Evolutionary conservation across 23 tunicate genomes (phyloP).

Genomic region (Corella eumyota): DNA sequence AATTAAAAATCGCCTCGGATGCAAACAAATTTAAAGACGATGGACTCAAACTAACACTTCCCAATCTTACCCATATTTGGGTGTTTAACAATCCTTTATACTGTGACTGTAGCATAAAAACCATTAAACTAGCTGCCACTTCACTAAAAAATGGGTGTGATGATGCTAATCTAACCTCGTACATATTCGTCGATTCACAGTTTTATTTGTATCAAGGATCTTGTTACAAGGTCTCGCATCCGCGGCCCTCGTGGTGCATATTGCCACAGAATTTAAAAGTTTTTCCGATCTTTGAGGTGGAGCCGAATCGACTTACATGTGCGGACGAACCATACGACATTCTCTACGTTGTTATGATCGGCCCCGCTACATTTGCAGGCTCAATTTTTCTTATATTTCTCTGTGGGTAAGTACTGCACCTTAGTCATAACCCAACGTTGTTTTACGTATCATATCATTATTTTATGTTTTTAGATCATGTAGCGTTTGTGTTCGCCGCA

Average conservation of each 20-base stretch:
- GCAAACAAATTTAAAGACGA: slow-evolving; percentile 5
- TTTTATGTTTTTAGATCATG: slow-evolving; percentile 5
- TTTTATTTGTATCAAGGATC: neutral
- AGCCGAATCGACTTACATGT: slow-evolving; percentile 19
- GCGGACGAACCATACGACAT: slow-evolving; percentile 43
- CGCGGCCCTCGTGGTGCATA: slow-evolving; percentile 4
- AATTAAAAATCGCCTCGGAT: slow-evolving; percentile 19
- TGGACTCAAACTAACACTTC: slow-evolving; percentile 27
- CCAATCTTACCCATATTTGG: slow-evolving; percentile 34
- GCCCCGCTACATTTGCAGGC: slow-evolving; percentile 56
- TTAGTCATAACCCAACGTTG: neutral
- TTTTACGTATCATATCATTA: neutral
- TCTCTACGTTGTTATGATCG: slow-evolving; percentile 37
- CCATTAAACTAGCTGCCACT: neutral
- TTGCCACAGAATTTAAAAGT: neutral
- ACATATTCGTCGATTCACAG: neutral
- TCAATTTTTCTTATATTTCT: slow-evolving; percentile 31
- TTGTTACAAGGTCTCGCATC: neutral
- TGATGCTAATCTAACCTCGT: neutral
- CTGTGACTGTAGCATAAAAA: slow-evolving; percentile 53
- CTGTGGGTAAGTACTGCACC: slow-evolving; percentile 54
- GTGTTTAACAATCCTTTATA: slow-evolving; percentile 34
- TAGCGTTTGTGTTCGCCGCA: slow-evolving; percentile 17
- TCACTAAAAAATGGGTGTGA: too few relatives aligned
- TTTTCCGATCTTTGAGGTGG: slow-evolving; percentile 9